phyloP scores from a whole-genome alignment of 2,113 vertebrate genomes.

The Mionectes macconnelli region DNA sequence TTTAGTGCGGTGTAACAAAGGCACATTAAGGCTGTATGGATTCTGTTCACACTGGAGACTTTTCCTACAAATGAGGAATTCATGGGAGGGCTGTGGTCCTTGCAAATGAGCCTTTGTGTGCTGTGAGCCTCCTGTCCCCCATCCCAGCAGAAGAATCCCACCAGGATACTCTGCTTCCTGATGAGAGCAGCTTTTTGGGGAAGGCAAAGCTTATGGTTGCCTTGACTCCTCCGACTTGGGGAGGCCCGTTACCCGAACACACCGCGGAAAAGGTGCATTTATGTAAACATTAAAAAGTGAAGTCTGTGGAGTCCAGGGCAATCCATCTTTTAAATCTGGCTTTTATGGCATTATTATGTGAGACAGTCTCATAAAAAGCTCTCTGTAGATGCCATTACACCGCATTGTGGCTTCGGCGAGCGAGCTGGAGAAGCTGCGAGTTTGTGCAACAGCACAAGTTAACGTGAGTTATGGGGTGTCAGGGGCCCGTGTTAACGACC shows the following conservation, averaged over 20 bases:
- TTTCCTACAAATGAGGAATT: not conserved
- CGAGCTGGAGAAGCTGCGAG: slow-evolving; percentile 61
- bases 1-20: not conserved
- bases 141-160: not conserved
- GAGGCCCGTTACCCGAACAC: not conserved
- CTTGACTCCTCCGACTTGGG: not conserved
- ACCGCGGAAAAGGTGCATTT: slow-evolving; percentile 2
- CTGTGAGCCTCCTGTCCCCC: not conserved
- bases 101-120: not conserved
- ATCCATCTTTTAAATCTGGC: slow-evolving; percentile 70
- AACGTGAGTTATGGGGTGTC: slow-evolving; percentile 77
- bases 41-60: not conserved
- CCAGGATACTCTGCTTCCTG: not conserved
- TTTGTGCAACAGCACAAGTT: slow-evolving; percentile 75
- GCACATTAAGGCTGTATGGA: not conserved
- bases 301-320: slow-evolving; percentile 59
- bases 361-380: slow-evolving; percentile 63
- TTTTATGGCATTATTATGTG: slow-evolving; percentile 70
- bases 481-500: slow-evolving; percentile 76
- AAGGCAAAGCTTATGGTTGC: not conserved
- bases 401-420: slow-evolving; percentile 47
- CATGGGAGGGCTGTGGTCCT: not conserved
- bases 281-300: slow-evolving; percentile 73
- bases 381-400: slow-evolving; percentile 73
- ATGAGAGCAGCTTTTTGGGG: not conserved